These are phyloP conservation scores for Bradypus variegatus DNA, from an alignment of 2,797 vertebrate species.

Conservation along the genomic window DNA sequence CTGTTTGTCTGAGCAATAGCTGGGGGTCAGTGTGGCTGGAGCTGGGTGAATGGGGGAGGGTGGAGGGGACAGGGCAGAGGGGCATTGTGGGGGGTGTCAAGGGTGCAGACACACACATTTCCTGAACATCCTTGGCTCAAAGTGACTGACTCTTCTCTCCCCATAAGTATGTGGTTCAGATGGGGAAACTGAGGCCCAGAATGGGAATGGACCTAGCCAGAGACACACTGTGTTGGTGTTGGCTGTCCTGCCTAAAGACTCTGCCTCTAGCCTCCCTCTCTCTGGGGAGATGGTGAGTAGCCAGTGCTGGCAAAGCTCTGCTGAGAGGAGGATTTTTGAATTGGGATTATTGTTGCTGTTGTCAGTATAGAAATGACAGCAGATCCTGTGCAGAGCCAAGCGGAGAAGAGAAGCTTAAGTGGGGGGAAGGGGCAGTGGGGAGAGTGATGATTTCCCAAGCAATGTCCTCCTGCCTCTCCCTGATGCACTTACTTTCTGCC, in stretches of 20 bases:
- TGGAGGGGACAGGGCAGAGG: not conserved
- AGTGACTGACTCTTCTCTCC: not conserved
- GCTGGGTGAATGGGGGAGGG: not conserved
- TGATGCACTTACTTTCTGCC: not conserved
- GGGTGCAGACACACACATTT: not conserved
- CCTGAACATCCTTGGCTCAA: not conserved
- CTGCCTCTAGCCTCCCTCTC: not conserved
- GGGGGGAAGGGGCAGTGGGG: not conserved
- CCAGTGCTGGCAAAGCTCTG: not conserved
- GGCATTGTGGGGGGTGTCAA: too few species aligned
- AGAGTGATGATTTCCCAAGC: not conserved
- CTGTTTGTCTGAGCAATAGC: not conserved
- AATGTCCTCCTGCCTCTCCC: too few species aligned
- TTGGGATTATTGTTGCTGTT: not conserved
- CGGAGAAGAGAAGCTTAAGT: not conserved
- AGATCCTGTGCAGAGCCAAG: not conserved
- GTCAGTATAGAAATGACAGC: not conserved
- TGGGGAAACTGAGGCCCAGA: not conserved
- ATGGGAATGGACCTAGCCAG: not conserved
- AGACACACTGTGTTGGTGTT: not conserved
- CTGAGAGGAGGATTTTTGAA: not conserved
- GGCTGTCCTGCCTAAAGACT: not conserved
- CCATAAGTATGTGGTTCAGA: not conserved
- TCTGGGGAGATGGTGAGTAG: not conserved
- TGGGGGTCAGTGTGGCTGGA: not conserved